Evolutionary conservation across 2,888 invertebrate genomes (phyloP), one percentile per base, ranked within the genome.

Genomic region (Heliconius ethilla): DNA sequence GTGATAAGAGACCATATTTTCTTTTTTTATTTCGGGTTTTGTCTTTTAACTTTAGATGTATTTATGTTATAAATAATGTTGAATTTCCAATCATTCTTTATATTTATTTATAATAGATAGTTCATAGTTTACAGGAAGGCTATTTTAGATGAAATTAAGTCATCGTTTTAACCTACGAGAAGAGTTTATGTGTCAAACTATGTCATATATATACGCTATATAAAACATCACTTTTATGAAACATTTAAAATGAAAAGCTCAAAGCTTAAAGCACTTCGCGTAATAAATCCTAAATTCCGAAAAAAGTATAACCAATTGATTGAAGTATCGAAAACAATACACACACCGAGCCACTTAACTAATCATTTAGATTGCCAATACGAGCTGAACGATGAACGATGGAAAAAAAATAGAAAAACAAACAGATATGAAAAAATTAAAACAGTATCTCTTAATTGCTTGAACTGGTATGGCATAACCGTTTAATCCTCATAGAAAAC

Each of bases 401-500:
- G 18, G 25, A 27, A 62, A 13, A 25, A 63, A 40, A 63, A 22
- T 45, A 5, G 15, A 63, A 25, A 37, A 27, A 18, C 13, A 40
- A 74, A 63, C 18, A 22, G 40, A 65, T 10, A 63, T 63, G 63
- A 82, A 87, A 87, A 87, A 86, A 86, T 87, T 86, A 88, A 90
- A 89, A 73, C 70, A 66, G 55, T 73, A 67, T 73, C 90, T 83
- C 84, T 85, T 91, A 91, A 91, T 92, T 90, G 90, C 87, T 87
- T 81, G 63, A 76, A 81, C 83, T 77, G 82, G 83, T 85, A 87
- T n/a, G n/a, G 29, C 29, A 55, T 51, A 84, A 82, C 84, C 84
- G 86, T 86, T 89, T 87, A 87, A 87, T 88, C 86, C 87, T 85
- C 84, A 89, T 86, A 87, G 87, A 89, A 88, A 88, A 84, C 87